A percentile compares a stretch with the other conserved stretches of the same genome.
phyloP scores from a whole-genome alignment of 2,888 invertebrate species.

The Spialia ferax region DNA sequence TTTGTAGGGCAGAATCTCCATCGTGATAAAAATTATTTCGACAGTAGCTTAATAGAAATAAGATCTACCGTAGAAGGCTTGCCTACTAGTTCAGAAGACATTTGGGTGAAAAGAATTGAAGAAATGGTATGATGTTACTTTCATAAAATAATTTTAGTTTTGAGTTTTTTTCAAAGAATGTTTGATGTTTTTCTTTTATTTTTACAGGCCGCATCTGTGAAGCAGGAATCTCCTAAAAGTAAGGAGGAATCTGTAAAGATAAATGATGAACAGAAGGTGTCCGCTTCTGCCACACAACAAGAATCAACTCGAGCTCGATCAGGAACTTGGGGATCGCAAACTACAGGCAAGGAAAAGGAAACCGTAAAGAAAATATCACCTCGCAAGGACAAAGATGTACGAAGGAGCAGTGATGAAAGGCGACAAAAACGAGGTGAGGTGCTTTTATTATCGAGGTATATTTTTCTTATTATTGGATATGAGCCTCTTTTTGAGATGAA shows the following conservation, averaged over 20 bases:
- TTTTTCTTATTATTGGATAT: not conserved
- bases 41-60: constrained; percentile 93
- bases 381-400: constrained; percentile 66
- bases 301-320: constrained; percentile 83
- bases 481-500: not conserved
- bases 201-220: constrained; percentile 19
- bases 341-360: constrained; percentile 61
- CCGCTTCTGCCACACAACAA: constrained; percentile 43
- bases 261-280: not conserved
- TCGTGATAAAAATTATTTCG: constrained; percentile 93
- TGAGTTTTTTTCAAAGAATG: not conserved
- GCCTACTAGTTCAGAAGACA: constrained; percentile 88
- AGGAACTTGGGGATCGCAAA: constrained; percentile 87
- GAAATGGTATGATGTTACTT: constrained; percentile 75
- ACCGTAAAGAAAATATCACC: constrained; percentile 53
- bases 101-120: constrained; percentile 89
- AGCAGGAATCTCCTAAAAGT: constrained; percentile 15
- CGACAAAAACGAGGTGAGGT: constrained; percentile 73
- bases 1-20: constrained; percentile 88
- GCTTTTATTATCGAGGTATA: not conserved
- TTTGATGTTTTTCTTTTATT: not conserved
- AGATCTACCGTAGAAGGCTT: constrained; percentile 90
- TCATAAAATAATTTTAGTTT: not conserved
- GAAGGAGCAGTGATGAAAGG: constrained; percentile 68
- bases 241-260: constrained; percentile 37